Base-by-base conservation (phyloP, 1,140 invertebrate species). In the Eumeta japonica region DNA sequence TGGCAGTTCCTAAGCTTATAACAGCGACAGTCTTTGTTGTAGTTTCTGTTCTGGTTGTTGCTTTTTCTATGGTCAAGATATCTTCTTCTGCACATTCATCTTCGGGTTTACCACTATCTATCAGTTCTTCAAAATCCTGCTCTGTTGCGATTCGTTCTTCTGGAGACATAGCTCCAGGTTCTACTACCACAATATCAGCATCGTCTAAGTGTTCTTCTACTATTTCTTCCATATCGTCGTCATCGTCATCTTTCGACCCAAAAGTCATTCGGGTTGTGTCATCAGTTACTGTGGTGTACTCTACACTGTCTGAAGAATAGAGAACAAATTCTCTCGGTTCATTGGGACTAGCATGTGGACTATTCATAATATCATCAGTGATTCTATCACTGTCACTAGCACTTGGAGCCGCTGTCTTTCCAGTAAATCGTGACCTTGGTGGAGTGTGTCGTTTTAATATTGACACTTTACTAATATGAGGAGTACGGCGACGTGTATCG, bases 281-380 rank as follows among this genome's bases (percentile, higher is more conserved):
- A 17, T 79, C 79, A 12, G 81, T 78, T 0, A 77, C 73, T n/a
- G n/a, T n/a, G 1, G 81, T 55, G 51, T 81, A 80, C 0, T 82
- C 80, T 1, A 82, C 78, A 54, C 79, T 77, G 38, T 81, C 81
- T 1, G 76, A 73, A 4, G 81, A 78, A 48, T 84, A 85, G 2
- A 85, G 50, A 7, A 84, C 73, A 46, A 81, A 85, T 40, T 84
- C 81, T 34, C 82, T 79, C 1, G 77, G 57, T 37, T 83, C 83
- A 7, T 82, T 59, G 5, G 79, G 79, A 20, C 79, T 81, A n/a
- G 0, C 59, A 19, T 64, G 58, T 1, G 59, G 54, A 39, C 63
- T 67, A 10, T 57, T 58, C 29, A 68, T 52, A n/a, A 74, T 74
- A 43, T 80, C 80, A 0, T 83, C 81, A 11, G 83, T 47, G 2